A percentile compares a stretch with the other conserved stretches of the same genome.
Evolutionary conservation across 2,113 vertebrate genomes (phyloP).

Genomic region (Otus sunia): DNA sequence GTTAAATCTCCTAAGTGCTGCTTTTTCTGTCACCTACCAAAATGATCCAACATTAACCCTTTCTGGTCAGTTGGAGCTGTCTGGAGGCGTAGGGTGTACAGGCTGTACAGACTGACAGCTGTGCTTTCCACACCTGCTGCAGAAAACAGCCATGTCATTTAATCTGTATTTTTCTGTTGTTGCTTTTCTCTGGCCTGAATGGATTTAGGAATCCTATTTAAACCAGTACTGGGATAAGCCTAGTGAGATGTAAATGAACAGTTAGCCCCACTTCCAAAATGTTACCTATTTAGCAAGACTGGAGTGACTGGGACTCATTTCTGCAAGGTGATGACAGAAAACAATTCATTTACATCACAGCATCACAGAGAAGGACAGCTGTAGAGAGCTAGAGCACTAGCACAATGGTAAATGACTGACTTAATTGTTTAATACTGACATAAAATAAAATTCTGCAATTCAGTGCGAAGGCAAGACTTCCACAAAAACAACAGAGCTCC

Average conservation of each 20-base stretch:
- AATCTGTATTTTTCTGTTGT: neutral
- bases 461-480: neutral
- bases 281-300: neutral
- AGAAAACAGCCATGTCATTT: neutral
- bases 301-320: neutral
- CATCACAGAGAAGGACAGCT: neutral
- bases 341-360: neutral
- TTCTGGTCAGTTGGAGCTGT: neutral
- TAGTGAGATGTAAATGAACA: neutral
- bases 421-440: neutral
- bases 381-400: neutral
- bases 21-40: neutral
- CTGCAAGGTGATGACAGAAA: neutral
- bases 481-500: neutral
- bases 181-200: neutral
- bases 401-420: neutral
- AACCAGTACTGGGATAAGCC: neutral
- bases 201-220: neutral
- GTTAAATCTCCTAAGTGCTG: neutral
- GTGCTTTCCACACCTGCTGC: neutral
- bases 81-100: neutral
- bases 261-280: neutral
- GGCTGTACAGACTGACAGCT: neutral
- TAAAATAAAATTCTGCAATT: neutral
- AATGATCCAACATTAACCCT: neutral